Evolutionary conservation across 2,888 invertebrate genomes (phyloP).

Genomic region (Cenopis cana): DNA sequence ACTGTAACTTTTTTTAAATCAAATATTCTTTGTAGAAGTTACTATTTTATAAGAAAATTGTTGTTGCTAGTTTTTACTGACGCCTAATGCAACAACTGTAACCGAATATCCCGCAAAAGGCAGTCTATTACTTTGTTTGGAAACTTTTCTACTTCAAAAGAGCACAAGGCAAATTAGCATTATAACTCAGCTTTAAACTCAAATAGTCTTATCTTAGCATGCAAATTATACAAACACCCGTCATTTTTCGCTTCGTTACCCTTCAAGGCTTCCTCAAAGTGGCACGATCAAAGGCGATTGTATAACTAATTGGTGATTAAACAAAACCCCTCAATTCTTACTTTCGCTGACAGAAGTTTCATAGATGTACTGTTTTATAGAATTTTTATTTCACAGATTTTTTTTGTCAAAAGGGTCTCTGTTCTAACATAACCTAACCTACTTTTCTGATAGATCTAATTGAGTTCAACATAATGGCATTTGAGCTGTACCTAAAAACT

Average conservation of each 20-base stretch:
- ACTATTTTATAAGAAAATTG: no score
- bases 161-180: conserved; percentile 13
- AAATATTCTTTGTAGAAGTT: no score
- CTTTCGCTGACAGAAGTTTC: no score
- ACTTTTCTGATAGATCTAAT: no score
- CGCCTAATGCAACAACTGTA: neutral
- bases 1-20: no score
- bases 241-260: neutral
- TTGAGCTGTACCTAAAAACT: no score
- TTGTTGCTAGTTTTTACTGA: neutral
- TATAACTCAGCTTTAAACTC: neutral
- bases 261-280: conserved; percentile 2
- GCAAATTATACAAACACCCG: neutral
- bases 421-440: no score
- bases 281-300: conserved; percentile 2
- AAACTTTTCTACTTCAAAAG: conserved; percentile 15
- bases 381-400: no score
- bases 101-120: conserved; percentile 5
- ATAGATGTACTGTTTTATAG: no score
- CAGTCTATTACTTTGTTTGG: conserved; percentile 10
- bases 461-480: no score
- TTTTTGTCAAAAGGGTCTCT: no score
- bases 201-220: neutral
- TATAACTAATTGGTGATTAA: conserved; percentile 11
- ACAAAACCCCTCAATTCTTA: no score